Evolutionary conservation across 2,888 invertebrate genomes (phyloP).

Genomic region (Nipponacmea schrenckii): DNA sequence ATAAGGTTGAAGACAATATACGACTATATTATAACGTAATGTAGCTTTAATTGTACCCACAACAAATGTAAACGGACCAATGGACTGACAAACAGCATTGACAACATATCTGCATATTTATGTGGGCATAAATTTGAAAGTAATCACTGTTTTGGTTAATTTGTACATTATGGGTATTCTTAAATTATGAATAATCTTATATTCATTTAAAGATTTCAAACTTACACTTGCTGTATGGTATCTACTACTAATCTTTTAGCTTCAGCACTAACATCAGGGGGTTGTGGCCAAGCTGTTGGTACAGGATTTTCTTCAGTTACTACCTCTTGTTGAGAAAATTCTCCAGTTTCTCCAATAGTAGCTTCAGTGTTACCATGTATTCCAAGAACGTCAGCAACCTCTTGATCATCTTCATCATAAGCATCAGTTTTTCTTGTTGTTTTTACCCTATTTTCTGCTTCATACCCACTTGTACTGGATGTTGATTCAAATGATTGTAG

Average conservation of each 20-base stretch:
- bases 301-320: slow-evolving; percentile 37
- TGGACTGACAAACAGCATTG: too few relatives aligned
- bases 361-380: slow-evolving; percentile 20
- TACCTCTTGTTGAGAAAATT: slow-evolving; percentile 32
- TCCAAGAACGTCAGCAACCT: slow-evolving; percentile 50
- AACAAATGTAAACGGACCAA: too few relatives aligned
- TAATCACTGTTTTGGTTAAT: too few relatives aligned
- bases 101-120: too few relatives aligned
- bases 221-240: slow-evolving; percentile 19
- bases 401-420: slow-evolving; percentile 58
- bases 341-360: slow-evolving; percentile 32
- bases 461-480: slow-evolving; percentile 42
- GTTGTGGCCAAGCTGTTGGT: slow-evolving; percentile 55
- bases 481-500: slow-evolving; percentile 31
- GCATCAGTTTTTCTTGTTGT: slow-evolving; percentile 20
- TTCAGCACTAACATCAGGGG: slow-evolving; percentile 53
- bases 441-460: slow-evolving; percentile 31
- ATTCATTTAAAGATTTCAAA: neutral
- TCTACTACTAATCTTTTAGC: slow-evolving; percentile 36
- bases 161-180: too few relatives aligned
- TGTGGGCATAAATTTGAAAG: too few relatives aligned
- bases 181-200: too few relatives aligned
- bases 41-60: too few relatives aligned
- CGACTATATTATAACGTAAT: too few relatives aligned
- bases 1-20: too few relatives aligned